Evolutionary conservation across 37 sponge, comb jelly and placozoan species (phyloP), one percentile per base, ranked within the genome.

Genomic region (Cliona cf. orientalis): DNA sequence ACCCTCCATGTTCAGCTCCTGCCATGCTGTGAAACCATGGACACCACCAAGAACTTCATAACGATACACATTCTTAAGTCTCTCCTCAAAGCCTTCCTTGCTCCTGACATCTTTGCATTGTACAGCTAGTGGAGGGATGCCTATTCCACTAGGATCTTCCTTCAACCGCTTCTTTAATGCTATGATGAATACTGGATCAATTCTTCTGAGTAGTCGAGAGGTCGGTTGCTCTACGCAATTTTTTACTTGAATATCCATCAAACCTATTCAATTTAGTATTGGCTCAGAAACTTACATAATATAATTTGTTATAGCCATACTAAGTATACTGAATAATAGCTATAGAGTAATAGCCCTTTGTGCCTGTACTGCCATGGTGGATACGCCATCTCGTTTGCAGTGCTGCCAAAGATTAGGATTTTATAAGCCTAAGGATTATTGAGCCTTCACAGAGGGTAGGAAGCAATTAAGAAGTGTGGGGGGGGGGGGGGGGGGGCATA

Each of bases 61-160:
- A 7, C 29, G 53, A 53, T 87, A 87, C 5, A 62, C 69, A 45
- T 74, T 62, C 66, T 80, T 80, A 9, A 72, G 69, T 21, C 29
- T 59, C 4, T 14, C 59, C n/a, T 84, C 72, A 55, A 76, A 90
- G n/a, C 41, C 69, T 25, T 23, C 63, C 2, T 5, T 35, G 2
- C 4, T 55, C 29, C 33, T 41, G 1, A 89, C 46, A 46, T 66
- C 69, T 34, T 71, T 89, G 55, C 84, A 89, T 2, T 59, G 38
- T 60, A 87, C 81, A 57, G 87, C 81, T 17, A 87, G 37, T 23
- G 87, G 87, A 33, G 81, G 75, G 49, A 74, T 63, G 46, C 87
- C 87, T 46, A 78, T 71, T 12, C 76, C 87, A 73, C 64, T 46
- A 38, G 81, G 81, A 74, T 87, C 87, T 46, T 64, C 42, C 17